Percentiles rank a stretch among this genome's conserved stretches.
These are phyloP conservation scores for Mellivora capensis DNA, from an alignment of 2,113 vertebrate genomes.

Conservation along the genomic window DNA sequence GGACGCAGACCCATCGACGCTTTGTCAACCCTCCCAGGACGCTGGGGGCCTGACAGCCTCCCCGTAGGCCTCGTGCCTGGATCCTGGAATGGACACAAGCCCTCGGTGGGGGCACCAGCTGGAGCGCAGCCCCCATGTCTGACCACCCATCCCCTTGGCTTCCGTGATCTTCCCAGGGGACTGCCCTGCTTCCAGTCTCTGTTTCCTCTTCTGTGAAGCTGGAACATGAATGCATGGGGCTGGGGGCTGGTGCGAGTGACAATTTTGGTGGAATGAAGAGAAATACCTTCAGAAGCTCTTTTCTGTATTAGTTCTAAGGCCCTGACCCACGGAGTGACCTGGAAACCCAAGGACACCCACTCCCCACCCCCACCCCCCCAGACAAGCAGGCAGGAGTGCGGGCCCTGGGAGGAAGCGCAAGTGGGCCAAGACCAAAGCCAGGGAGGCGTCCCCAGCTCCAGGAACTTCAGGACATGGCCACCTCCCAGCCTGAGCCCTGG, in stretches of 20 bases:
- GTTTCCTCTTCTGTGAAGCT: not conserved
- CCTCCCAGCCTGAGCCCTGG: not conserved
- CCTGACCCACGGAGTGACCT: not conserved
- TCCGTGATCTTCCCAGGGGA: not conserved
- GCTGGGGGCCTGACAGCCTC: conserved; percentile 31
- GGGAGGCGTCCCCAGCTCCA: not conserved
- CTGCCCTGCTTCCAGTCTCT: not conserved
- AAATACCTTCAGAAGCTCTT: not conserved
- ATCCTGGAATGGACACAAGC: not conserved
- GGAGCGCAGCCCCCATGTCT: not conserved
- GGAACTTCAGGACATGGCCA: not conserved
- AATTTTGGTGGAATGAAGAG: not conserved
- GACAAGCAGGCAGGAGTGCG: too few relatives aligned
- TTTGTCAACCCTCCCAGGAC: not conserved
- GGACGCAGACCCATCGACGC: not conserved
- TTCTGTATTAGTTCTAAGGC: not conserved
- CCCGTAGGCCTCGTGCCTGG: not conserved
- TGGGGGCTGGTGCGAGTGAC: fast-evolving
- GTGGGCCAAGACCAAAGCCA: fast-evolving
- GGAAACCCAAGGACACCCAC: not conserved
- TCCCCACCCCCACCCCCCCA: too few relatives aligned
- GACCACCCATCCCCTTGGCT: not conserved
- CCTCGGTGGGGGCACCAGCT: not conserved
- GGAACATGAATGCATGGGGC: fast-evolving
- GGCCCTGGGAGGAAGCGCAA: not conserved